A percentile compares a stretch with the other conserved stretches of the same genome.
phyloP scores from a whole-genome alignment of 2,888 invertebrate species.

The Eustalomyia histrio region DNA sequence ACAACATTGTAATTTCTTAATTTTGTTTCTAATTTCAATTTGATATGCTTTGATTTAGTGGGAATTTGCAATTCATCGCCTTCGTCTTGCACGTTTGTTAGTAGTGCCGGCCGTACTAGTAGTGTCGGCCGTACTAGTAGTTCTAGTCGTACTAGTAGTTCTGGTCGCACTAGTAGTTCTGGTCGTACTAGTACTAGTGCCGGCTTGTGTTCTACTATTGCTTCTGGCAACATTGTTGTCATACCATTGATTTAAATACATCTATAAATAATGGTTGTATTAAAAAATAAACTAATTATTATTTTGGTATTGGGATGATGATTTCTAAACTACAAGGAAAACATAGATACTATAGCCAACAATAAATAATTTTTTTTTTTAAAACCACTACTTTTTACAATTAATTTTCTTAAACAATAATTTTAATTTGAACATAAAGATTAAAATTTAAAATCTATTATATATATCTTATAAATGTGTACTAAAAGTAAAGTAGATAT shows the following conservation, averaged over 20 bases:
- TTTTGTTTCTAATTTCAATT: background rate
- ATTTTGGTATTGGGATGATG: conserved; percentile 6
- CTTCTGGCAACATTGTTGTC: conserved; percentile 78
- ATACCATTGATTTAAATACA: conserved; percentile 56
- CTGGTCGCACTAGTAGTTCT: too few species aligned
- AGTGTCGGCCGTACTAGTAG: too few species aligned
- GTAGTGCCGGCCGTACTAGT: background rate
- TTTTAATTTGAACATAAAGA: too few species aligned
- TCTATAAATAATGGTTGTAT: conserved; percentile 45
- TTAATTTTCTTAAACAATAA: background rate
- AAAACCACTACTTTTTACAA: conserved; percentile 11
- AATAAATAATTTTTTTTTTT: background rate
- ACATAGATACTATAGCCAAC: background rate
- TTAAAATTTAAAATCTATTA: too few species aligned
- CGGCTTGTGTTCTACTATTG: conserved; percentile 73
- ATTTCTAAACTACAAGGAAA: conserved; percentile 23
- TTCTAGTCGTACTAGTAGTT: too few species aligned
- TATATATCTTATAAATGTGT: too few species aligned
- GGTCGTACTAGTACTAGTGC: too few species aligned
- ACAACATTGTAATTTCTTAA: conserved; percentile 26
- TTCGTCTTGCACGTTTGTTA: conserved; percentile 50
- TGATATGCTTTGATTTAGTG: background rate
- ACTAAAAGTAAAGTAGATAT: too few species aligned
- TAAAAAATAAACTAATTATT: conserved; percentile 50
- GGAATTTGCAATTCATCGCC: conserved; percentile 18